A percentile compares a stretch with the other conserved stretches of the same genome.
phyloP scores from a whole-genome alignment of 2,797 vertebrate genomes.

The Mormyrops boulengeri region DNA sequence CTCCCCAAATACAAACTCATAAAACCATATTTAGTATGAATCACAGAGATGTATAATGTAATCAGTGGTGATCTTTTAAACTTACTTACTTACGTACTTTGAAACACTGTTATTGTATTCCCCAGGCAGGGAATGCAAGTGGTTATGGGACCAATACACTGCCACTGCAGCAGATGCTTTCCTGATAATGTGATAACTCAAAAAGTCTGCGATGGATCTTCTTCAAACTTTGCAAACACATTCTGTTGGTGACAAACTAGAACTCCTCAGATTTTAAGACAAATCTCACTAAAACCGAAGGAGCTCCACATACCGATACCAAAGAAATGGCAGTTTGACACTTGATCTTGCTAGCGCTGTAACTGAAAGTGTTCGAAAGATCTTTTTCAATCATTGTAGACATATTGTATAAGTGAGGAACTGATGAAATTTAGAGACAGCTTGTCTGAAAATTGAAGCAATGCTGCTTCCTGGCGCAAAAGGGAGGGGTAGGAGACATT shows the following conservation, averaged over 20 bases:
- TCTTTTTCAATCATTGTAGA: background rate
- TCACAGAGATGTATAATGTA: background rate
- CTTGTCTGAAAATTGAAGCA: background rate
- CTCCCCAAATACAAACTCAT: background rate
- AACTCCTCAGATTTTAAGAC: no score
- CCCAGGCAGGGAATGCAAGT: background rate
- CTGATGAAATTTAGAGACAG: background rate
- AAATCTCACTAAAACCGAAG: no score
- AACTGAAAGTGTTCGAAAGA: background rate
- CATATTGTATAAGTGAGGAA: background rate
- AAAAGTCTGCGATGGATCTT: background rate
- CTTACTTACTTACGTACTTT: background rate
- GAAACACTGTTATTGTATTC: background rate
- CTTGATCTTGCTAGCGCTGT: background rate
- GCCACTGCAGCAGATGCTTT: background rate
- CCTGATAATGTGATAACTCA: background rate
- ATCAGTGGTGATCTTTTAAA: background rate
- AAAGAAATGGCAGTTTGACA: background rate
- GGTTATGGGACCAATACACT: background rate
- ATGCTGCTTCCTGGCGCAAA: background rate
- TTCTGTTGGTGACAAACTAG: no score
- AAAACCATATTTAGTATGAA: background rate
- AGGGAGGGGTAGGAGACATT: background rate
- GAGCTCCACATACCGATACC: no score
- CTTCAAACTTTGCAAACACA: background rate